Evolutionary conservation across 2,797 vertebrate genomes (phyloP), one percentile per base, ranked within the genome.

Genomic region (Melanitta fusca): DNA sequence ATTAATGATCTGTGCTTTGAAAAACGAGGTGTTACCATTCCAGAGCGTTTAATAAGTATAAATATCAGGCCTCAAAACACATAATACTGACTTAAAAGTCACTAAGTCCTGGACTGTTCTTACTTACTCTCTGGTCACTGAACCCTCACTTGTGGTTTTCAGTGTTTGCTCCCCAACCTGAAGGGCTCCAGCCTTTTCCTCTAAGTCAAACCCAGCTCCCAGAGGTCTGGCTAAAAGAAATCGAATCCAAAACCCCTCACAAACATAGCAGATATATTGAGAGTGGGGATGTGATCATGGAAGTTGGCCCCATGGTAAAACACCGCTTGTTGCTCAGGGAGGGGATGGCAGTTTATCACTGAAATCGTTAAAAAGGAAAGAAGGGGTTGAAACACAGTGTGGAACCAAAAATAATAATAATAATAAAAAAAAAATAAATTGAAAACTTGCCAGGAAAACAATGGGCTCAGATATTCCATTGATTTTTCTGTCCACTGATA

Each of bases 401-500:
- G 6, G 25, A 78, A 36, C n/a, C 10, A 56, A 81, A 68, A 79
- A 77, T 17, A 34, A 18, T 39, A 43, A 41, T 39, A 43, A 30
- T 24, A 36, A 53, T 41, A 43, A 43, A 19, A 86, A 51, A 24
- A 38, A 6, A 19, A 28, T 27, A 11, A 65, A 16, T 79, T 96
- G 96, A 87, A 95, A 91, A 25, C 51, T 72, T 82, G 92, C 97
- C 96, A 97, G 97, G 95, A 97, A 98, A 98, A 97, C 69, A 66
- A 49, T 11, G 30, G 66, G 72, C 51, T 97, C 83, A 95, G 80
- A 97, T 94, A 91, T 97, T 98, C 97, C 97, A 90, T 62, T 83
- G 91, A 87, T 90, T 95, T 92, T 93, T 87, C 83, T 95, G 72
- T 83, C 43, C 15, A 10, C 80, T 88, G 79, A 80, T 94, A 95